Evolutionary conservation across 2,888 invertebrate species (phyloP).

Genomic region (Iphiclides podalirius): DNA sequence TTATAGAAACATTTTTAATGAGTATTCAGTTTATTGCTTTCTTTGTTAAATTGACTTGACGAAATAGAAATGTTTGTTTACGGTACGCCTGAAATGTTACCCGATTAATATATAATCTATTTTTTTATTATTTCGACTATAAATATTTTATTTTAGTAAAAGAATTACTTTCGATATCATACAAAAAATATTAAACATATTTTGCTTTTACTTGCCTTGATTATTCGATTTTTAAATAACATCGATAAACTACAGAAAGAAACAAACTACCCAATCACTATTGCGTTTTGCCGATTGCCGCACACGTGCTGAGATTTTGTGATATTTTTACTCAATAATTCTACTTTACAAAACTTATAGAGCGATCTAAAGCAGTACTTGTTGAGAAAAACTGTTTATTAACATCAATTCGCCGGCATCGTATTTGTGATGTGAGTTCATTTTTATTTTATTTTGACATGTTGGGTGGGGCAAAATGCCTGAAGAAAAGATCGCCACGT

Average conservation of each 20-base stretch:
- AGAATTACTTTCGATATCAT: no score
- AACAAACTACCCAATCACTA: slow-evolving; percentile 38
- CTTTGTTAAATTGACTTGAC: no score
- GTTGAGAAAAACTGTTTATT: slow-evolving; percentile 49
- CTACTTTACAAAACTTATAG: slow-evolving; percentile 57
- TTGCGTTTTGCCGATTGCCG: slow-evolving; percentile 75
- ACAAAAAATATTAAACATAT: no score
- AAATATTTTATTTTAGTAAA: no score
- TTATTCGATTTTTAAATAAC: slow-evolving; percentile 1
- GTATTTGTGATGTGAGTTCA: slow-evolving; percentile 56
- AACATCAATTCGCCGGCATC: slow-evolving; percentile 46
- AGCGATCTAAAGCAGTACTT: slow-evolving; percentile 44
- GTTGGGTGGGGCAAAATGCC: slow-evolving; percentile 74
- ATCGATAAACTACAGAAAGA: slow-evolving; percentile 8
- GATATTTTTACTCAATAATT: slow-evolving; percentile 69
- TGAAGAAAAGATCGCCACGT: slow-evolving; percentile 72
- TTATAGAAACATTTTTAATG: no score
- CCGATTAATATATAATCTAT: no score
- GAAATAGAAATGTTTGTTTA: no score
- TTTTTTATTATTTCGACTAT: no score
- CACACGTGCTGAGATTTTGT: slow-evolving; percentile 78
- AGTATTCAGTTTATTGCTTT: no score
- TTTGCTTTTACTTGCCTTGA: not conserved
- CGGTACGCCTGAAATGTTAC: no score
- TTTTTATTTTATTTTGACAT: slow-evolving; percentile 57